Base-by-base conservation (phyloP, 2,797 vertebrate genomes). In the Poecilia gillii region DNA sequence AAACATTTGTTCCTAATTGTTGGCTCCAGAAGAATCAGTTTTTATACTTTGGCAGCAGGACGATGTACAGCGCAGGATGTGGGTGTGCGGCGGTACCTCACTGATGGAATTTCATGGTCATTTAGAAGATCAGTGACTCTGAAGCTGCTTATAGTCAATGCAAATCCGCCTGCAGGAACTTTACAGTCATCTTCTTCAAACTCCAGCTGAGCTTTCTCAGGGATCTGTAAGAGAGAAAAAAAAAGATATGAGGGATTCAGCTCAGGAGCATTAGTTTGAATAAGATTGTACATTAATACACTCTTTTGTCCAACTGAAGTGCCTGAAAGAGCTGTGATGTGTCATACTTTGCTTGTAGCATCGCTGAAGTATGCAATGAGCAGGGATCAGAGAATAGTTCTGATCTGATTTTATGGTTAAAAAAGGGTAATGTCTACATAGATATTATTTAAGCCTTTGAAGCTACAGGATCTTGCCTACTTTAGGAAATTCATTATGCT, bases 41-140 rank as follows among this genome's bases (percentile, higher is more conserved):
- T 73, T 83, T 71, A 20, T 80, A 78, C 64, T 77, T 84, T 88
- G 82, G 85, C 83, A 72, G 75, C 41, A 55, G 45, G 64, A 36
- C 83, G 71, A 81, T 81, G 75, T 84, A 55, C 79, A 81, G 77
- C 79, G 49, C 83, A 72, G 87, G 47, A 62, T 85, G 90, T 92
- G 89, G 88, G 83, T 77, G 86, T 55, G 23, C 81, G 85, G 85
- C 84, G 84, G 76, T 82, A 84, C 86, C 80, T 84, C 85, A 85
- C 73, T 89, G 90, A 92, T 92, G 89, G 89, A 74, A 91, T 92
- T 91, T 91, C 81, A 92, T 89, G 90, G 90, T 91, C 80, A 91
- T 91, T 94, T 92, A 93, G 90, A 89, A 91, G 90, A 92, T 89
- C 88, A 91, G 89, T 88, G 81, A 87, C 81, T 93, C 84, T 87